Evolutionary conservation across 2,113 vertebrate species (phyloP).

Genomic region (Myrmecophaga tridactyla): DNA sequence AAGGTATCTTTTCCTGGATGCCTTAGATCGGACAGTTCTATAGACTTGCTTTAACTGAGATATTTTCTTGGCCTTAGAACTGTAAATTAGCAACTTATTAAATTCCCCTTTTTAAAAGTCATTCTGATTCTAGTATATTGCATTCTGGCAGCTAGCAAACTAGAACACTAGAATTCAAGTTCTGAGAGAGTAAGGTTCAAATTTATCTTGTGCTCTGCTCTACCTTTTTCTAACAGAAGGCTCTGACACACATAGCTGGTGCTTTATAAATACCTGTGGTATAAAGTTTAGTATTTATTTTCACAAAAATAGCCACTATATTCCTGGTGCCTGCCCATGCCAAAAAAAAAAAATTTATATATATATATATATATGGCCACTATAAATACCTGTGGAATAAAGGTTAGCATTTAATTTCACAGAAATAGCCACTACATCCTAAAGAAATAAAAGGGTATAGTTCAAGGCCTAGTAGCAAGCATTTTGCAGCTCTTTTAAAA

Average conservation of each 20-base stretch:
- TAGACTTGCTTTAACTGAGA: too few relatives aligned
- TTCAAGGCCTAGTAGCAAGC: neutral
- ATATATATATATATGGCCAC: too few relatives aligned
- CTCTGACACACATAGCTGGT: neutral
- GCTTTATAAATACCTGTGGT: neutral
- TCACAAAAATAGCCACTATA: constrained; percentile 4
- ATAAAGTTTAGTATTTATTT: neutral
- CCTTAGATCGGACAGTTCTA: too few relatives aligned
- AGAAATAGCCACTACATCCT: neutral
- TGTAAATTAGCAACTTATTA: too few relatives aligned
- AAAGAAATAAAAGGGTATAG: neutral
- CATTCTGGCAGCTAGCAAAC: too few relatives aligned
- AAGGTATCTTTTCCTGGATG: too few relatives aligned
- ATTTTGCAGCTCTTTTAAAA: neutral
- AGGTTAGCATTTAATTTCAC: constrained; percentile 1
- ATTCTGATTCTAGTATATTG: too few relatives aligned
- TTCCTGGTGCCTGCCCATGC: too few relatives aligned
- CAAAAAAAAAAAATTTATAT: too few relatives aligned
- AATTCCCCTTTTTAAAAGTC: too few relatives aligned
- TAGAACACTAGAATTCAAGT: constrained; percentile 17
- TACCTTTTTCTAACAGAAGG: neutral
- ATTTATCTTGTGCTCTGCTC: constrained; percentile 16
- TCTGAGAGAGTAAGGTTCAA: neutral
- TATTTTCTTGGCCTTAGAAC: too few relatives aligned
- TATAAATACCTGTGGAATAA: neutral